phyloP scores from a whole-genome alignment of 2,113 vertebrate species.

The Gasterosteus aculeatus region DNA sequence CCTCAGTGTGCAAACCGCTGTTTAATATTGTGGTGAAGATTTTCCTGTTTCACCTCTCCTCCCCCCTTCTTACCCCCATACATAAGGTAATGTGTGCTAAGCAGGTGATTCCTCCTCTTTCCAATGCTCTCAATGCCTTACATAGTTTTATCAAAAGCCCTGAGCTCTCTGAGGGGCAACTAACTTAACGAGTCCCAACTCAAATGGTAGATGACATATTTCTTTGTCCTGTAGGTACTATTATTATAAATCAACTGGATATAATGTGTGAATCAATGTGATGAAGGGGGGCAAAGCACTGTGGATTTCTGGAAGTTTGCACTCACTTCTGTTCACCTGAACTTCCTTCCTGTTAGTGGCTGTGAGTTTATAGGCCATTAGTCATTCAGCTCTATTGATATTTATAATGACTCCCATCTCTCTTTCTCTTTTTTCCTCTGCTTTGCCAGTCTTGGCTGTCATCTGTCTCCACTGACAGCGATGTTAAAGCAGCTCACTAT shows the following conservation, averaged over 20 bases:
- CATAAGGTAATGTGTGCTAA: conserved; percentile 29
- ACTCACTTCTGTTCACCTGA: conserved; percentile 46
- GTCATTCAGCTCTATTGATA: conserved; percentile 49
- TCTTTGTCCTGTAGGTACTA: conserved; percentile 56
- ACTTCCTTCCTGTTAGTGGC: conserved; percentile 51
- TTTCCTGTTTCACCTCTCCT: conserved; percentile 5
- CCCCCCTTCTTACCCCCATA: background rate
- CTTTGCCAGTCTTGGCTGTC: conserved; percentile 21
- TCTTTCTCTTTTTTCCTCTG: conserved; percentile 12
- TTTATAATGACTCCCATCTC: conserved; percentile 34
- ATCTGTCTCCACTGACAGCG: conserved; percentile 43
- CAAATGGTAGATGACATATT: conserved; percentile 46
- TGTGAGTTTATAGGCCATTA: conserved; percentile 60
- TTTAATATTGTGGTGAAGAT: conserved; percentile 14
- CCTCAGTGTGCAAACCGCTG: conserved; percentile 30
- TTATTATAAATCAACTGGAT: conserved; percentile 67
- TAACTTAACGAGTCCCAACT: conserved; percentile 20
- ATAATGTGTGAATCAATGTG: conserved; percentile 69
- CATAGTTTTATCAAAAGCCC: conserved; percentile 30
- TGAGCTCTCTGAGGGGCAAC: conserved; percentile 16
- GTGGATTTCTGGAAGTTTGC: conserved; percentile 34
- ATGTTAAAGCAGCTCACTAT: conserved; percentile 36
- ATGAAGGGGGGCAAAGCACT: conserved; percentile 28
- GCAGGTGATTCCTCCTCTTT: conserved; percentile 2
- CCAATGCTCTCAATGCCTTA: conserved; percentile 15